A percentile compares a stretch with the other conserved stretches of the same genome.
Evolutionary conservation across 2,888 invertebrate species (phyloP).

Genomic region (Drosophila koepferae): DNA sequence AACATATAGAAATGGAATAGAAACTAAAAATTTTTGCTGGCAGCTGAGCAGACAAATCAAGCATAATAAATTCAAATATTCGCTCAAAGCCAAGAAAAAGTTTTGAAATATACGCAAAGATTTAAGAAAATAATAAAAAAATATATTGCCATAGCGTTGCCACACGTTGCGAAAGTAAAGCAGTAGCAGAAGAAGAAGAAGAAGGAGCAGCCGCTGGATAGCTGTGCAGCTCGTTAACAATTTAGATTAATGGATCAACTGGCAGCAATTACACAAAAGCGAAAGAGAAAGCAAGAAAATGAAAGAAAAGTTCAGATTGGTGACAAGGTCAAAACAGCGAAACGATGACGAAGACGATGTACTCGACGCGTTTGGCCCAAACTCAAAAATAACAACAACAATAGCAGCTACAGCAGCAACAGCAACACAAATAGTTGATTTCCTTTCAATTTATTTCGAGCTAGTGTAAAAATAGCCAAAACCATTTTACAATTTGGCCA

Average conservation of each 20-base stretch:
- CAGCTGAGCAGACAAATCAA: conserved; percentile 64
- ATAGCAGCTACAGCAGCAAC: conserved; percentile 14
- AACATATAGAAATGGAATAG: conserved; percentile 10
- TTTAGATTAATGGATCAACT: conserved; percentile 28
- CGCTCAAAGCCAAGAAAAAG: conserved; percentile 17
- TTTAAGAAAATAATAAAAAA: conserved; percentile 5
- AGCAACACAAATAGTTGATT: conserved; percentile 45
- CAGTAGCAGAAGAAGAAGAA: background rate
- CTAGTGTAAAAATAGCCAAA: conserved; percentile 62
- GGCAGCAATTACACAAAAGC: conserved; percentile 14
- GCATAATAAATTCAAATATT: conserved; percentile 63
- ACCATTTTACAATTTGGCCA: conserved; percentile 58
- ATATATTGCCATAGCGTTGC: conserved; percentile 4
- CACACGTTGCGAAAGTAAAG: background rate
- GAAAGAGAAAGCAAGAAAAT: conserved; percentile 8
- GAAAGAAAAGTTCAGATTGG: conserved; percentile 37
- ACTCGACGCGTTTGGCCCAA: conserved; percentile 48
- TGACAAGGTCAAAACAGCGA: conserved; percentile 62
- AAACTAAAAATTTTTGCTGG: conserved; percentile 49
- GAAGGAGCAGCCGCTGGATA: conserved; percentile 5
- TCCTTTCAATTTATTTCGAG: conserved; percentile 54
- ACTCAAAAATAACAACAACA: conserved; percentile 50
- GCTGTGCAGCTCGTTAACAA: conserved; percentile 18
- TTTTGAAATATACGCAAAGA: conserved; percentile 35
- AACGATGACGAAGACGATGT: conserved; percentile 24